These are phyloP conservation scores for Fragum whitleyi DNA, from an alignment of 2,888 invertebrate species.

Conservation along the genomic window DNA sequence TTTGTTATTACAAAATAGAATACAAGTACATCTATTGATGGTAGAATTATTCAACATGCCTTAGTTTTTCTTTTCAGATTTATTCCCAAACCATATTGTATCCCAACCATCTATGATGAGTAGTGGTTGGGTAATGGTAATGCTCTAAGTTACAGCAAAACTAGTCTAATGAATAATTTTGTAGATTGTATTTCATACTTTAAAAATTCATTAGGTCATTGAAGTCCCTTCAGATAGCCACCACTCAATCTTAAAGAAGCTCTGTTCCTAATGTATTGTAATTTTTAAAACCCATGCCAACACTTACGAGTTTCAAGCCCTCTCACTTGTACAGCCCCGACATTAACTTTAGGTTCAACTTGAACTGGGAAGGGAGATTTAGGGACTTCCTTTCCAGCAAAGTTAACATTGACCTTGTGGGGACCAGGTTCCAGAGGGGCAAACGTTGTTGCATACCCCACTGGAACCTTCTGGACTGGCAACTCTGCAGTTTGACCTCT, in stretches of 20 bases:
- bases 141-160: too few species aligned
- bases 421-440: slow-evolving; percentile 82
- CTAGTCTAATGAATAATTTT: too few species aligned
- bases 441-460: slow-evolving; percentile 87
- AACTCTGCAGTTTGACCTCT: slow-evolving; percentile 88
- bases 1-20: too few species aligned
- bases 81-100: too few species aligned
- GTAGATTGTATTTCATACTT: too few species aligned
- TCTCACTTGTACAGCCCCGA: slow-evolving; percentile 88
- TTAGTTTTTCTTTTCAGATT: too few species aligned
- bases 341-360: slow-evolving; percentile 83
- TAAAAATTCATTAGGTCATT: too few species aligned
- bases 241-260: neutral
- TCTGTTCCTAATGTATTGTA: neutral
- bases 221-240: too few species aligned
- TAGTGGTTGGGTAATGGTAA: too few species aligned
- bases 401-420: slow-evolving; percentile 83
- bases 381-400: slow-evolving; percentile 83
- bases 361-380: slow-evolving; percentile 82
- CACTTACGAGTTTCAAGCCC: slow-evolving; percentile 94
- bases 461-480: slow-evolving; percentile 91
- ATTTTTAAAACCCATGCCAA: slow-evolving; percentile 58
- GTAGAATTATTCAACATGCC: too few species aligned
- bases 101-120: too few species aligned
- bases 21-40: too few species aligned